Base-by-base conservation (phyloP, 2,888 invertebrate genomes). In the Malthinus flaveolus region DNA sequence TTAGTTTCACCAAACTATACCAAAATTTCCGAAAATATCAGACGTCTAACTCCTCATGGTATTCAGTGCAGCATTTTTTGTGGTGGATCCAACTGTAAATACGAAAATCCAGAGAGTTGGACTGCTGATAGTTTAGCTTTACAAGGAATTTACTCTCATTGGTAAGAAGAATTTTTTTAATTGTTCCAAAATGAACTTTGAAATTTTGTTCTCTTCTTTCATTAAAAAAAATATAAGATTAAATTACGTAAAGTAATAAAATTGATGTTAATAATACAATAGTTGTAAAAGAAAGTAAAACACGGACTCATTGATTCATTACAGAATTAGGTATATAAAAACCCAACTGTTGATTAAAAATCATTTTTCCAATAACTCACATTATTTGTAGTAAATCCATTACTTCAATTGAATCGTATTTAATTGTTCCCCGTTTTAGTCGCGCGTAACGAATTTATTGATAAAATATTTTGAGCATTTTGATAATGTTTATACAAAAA, bases 21-120 rank as follows among this genome's bases (percentile, higher is more conserved):
- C 71, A 80, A 80, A 75, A 73, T 81, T 69, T 80, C 79, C 3
- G 86, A 86, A 73, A 78, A 81, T 7, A 74, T 88, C 34, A 82
- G 89, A 34, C 82, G 83, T 49, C 79, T 82, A 61, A 84, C 92
- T 0, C 90, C 92, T 0, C 82, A 86, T 1, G 86, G 86, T 7
- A 81, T 89, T 56, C 88, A 90, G 73, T 93, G 93, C 73, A 87
- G 89, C 34, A 82, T 93, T 67, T 93, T 93, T 79, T 94, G 93
- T 77, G 92, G 93, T 1, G 94, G 94, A 0, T 80, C 85, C 34
- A 83, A 87, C 59, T 95, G 94, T 80, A 89, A 88, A 74, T 94
- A 93, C 78, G 92, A 92, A 74, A 83, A 82, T 66, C 83, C 86
- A 0, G 84, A 85, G 54, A 83, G 83, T 56, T 85, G 85, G 83